Evolutionary conservation across 1,140 invertebrate species (phyloP), one percentile per base, ranked within the genome.

Genomic region (Gerris buenoi): DNA sequence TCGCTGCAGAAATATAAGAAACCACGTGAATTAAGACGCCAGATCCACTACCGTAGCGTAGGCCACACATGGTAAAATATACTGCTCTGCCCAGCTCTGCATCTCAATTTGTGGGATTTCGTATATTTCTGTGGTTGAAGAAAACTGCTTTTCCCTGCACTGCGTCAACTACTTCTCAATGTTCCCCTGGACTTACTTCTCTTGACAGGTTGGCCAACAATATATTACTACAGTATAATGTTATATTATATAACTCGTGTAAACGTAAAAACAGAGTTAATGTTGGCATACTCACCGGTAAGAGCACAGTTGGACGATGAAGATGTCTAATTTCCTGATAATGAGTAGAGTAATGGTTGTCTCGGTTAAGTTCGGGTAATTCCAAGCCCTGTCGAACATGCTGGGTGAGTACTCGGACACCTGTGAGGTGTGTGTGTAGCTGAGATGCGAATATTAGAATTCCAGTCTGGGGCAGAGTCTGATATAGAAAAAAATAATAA

Each of bases 281-380:
- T n/a, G n/a, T n/a, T n/a, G n/a, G n/a, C n/a, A n/a, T 46, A 46
- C 33, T 46, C 18, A 46, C 33, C 66, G 94, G 95, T 68, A 94
- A 74, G n/a, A 98, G 79, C 25, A 79, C 82, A 0, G 93, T 87
- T 14, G 85, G 85, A 72, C 84, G 78, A 67, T 91, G 89, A 33
- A 99, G 78, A 25, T 88, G 79, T 70, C 95, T 81, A 71, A 99
- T 98, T 80, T 98, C 96, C 79, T 99, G 97, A 78, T 97, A 99
- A 80, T 98, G 95, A 13, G 95, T 92, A 67, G 92, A 95, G 77
- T 96, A 99, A 79, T 98, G 96, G 76, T 95, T 85, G 76, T 99
- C 97, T 65, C 87, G 80, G 77, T 98, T 97, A 1, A 99, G 77
- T 72, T 87, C 82, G 0, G 87, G 85, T 58, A 98, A 77, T 73